Conservation (phyloP, 2,797 vertebrate species). For the Menidia menidia region DNA sequence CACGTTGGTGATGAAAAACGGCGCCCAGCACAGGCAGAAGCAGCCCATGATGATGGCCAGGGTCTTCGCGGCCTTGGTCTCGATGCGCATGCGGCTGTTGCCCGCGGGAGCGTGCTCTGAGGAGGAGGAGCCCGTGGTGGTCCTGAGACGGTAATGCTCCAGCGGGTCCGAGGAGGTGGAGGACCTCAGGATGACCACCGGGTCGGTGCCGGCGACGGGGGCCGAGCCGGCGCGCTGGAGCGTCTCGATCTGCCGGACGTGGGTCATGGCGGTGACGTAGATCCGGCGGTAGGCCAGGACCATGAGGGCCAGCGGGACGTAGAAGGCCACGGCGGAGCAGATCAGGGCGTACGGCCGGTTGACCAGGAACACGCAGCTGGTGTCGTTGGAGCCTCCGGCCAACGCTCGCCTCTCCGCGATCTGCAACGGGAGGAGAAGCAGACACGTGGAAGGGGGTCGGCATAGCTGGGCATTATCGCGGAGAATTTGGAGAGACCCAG, state of each 20-base stretch:
- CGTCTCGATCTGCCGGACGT: constrained; percentile 84
- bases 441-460: constrained; percentile 3
- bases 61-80: constrained; percentile 87
- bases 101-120: constrained; percentile 53
- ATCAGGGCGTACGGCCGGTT: constrained; percentile 85
- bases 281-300: constrained; percentile 86
- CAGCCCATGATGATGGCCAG: constrained; percentile 87
- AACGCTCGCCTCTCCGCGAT: constrained; percentile 72
- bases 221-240: constrained; percentile 84
- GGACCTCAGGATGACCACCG: constrained; percentile 33
- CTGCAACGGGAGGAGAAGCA: constrained; percentile 50
- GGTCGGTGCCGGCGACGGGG: constrained; percentile 42
- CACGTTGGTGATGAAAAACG: constrained; percentile 86
- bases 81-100: constrained; percentile 81
- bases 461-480: constrained; percentile 7
- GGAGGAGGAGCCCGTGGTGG: constrained; percentile 27
- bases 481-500: constrained; percentile 1
- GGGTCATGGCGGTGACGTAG: constrained; percentile 86
- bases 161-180: constrained; percentile 65
- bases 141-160: constrained; percentile 53
- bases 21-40: constrained; percentile 87
- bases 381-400: constrained; percentile 75
- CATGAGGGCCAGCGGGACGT: constrained; percentile 85
- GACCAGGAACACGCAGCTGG: constrained; percentile 85
- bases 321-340: constrained; percentile 87